These are phyloP conservation scores for Sarcophaga bullata DNA, from an alignment of 1,140 invertebrate species.

Conservation along the genomic window DNA sequence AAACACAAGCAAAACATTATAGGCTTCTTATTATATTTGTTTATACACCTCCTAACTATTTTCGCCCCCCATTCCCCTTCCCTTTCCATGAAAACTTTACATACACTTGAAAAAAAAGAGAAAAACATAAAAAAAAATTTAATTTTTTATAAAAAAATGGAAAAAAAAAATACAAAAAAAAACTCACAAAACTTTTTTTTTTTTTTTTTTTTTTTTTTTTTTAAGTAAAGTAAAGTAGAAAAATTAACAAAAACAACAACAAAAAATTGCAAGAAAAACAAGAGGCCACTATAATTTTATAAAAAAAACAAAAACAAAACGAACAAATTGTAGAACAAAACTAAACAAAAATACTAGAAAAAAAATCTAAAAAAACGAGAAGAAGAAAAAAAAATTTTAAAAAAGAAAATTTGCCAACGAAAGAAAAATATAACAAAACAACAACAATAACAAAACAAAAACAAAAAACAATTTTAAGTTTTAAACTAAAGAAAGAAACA, in stretches of 20 bases:
- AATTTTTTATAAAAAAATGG: conserved; percentile 4
- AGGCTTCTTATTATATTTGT: conserved; percentile 8
- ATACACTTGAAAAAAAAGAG: conserved; percentile 5
- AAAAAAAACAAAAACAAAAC: conserved; percentile 7
- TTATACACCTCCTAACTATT: background rate
- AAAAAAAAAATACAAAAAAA: conserved; percentile 21
- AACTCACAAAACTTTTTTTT: background rate
- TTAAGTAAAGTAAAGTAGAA: conserved; percentile 27
- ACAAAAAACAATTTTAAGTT: conserved; percentile 34
- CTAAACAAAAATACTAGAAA: background rate
- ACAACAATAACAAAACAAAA: conserved; percentile 1
- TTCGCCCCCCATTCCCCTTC: too few species aligned
- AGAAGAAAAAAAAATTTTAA: too few species aligned
- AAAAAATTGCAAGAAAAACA: background rate
- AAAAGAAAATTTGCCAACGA: conserved; percentile 35
- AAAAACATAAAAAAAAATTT: background rate
- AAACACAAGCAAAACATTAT: conserved; percentile 2
- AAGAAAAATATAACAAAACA: background rate
- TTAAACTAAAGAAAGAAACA: conserved; percentile 35
- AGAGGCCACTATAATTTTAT: conserved; percentile 30
- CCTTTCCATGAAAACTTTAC: background rate
- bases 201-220: too few species aligned
- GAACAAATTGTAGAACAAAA: background rate
- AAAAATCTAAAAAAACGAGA: conserved; percentile 1
- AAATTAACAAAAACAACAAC: background rate